Evolutionary conservation across 2,888 invertebrate species (phyloP), one percentile per base, ranked within the genome.

Genomic region (Plagiodera versicolora): DNA sequence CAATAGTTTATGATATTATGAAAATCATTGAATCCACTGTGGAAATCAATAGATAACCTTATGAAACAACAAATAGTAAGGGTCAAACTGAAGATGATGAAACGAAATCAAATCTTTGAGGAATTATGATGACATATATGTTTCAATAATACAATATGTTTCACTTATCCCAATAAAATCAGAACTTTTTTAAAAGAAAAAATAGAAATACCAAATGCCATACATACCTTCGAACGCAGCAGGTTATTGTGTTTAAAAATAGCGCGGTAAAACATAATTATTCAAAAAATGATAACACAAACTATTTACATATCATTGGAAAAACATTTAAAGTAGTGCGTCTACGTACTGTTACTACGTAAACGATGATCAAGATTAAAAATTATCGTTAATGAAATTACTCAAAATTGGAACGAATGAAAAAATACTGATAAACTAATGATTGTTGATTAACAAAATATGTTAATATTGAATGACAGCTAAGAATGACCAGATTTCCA

Each of bases 171-270:
- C 6, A 24, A n/a, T n/a, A n/a, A n/a, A n/a, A n/a, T n/a, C n/a
- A n/a, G n/a, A n/a, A n/a, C n/a, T n/a, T n/a, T n/a, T n/a, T n/a
- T n/a, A n/a, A n/a, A n/a, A n/a, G n/a, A n/a, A n/a, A n/a, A n/a
- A n/a, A n/a, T n/a, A n/a, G n/a, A n/a, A n/a, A n/a, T n/a, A n/a
- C n/a, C n/a, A n/a, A n/a, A n/a, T n/a, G n/a, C n/a, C n/a, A n/a
- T n/a, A 39, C 67, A 52, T 69, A 70, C 72, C 72, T 62, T 60
- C 28, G 16, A 14, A 17, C 39, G 60, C 69, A 69, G 68, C 69
- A 71, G 67, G 68, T 71, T 59, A 60, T 56, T 59, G 58, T 65
- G 56, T 45, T 65, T 61, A 32, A 32, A 45, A 44, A 58, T 53
- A 54, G 51, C 59, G 69, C 70, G 70, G 61, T 67, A 68, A 69